These are phyloP conservation scores for Paratrypauchen microcephalus DNA, from an alignment of 2,797 vertebrate species.

Conservation along the genomic window DNA sequence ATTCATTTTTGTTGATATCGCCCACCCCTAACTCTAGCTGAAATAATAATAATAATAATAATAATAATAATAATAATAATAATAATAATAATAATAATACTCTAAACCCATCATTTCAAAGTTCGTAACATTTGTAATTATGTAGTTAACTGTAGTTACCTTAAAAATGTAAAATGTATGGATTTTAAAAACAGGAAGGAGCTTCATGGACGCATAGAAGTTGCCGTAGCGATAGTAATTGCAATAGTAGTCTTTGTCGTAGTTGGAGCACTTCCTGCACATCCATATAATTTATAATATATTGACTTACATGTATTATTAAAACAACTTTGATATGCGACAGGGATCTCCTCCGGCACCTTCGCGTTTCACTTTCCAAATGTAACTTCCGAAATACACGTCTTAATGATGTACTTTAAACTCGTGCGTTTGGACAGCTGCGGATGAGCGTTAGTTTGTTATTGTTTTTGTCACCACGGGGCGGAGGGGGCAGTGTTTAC, in stretches of 20 bases:
- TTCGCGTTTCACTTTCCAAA: constrained; percentile 30
- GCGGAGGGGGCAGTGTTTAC: constrained; percentile 50
- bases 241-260: background rate
- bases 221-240: background rate
- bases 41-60: too few relatives aligned
- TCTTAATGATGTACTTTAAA: constrained; percentile 52
- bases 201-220: background rate
- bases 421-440: constrained; percentile 48
- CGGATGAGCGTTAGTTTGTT: constrained; percentile 45
- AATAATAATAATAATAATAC: too few relatives aligned
- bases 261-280: background rate
- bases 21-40: too few relatives aligned
- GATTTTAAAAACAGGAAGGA: background rate
- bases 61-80: too few relatives aligned
- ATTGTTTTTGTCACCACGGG: constrained; percentile 37
- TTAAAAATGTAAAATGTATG: too few relatives aligned
- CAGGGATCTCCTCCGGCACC: constrained; percentile 36
- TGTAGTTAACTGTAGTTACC: too few relatives aligned
- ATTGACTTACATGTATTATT: constrained; percentile 12
- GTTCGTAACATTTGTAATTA: too few relatives aligned
- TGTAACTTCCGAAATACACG: constrained; percentile 26
- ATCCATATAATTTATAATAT: background rate
- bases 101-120: too few relatives aligned
- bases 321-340: constrained; percentile 39
- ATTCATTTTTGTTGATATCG: too few relatives aligned